These are phyloP conservation scores for Calliopsis andreniformis DNA, from an alignment of 1,140 invertebrate species.

Conservation along the genomic window DNA sequence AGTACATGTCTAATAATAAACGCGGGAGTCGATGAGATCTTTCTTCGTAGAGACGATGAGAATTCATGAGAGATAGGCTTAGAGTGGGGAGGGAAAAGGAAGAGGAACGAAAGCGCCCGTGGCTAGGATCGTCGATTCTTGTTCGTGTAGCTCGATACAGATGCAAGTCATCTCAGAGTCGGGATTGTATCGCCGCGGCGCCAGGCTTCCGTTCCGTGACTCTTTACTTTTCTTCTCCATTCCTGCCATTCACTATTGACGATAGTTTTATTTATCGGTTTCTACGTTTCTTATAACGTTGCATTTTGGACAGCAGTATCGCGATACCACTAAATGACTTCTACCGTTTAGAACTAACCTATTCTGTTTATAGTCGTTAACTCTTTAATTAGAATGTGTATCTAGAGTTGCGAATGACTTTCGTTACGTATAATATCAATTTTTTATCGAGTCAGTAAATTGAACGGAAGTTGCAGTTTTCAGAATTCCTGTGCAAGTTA, in stretches of 20 bases:
- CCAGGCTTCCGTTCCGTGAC: slow-evolving; percentile 78
- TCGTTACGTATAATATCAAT: slow-evolving; percentile 1
- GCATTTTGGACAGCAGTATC: too few species aligned
- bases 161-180: slow-evolving; percentile 78
- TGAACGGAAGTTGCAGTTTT: neutral
- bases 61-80: slow-evolving; percentile 44
- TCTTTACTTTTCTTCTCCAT: slow-evolving; percentile 47
- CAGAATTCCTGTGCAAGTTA: slow-evolving; percentile 19
- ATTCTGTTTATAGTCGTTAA: neutral
- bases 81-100: slow-evolving; percentile 16
- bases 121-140: slow-evolving; percentile 75
- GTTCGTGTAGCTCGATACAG: slow-evolving; percentile 71
- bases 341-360: slow-evolving; percentile 16
- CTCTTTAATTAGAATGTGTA: neutral
- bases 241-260: slow-evolving; percentile 16
- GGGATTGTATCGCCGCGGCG: slow-evolving; percentile 79
- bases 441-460: slow-evolving; percentile 25
- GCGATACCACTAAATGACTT: too few species aligned
- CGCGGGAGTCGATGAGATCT: slow-evolving; percentile 31
- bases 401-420: neutral
- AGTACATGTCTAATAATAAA: slow-evolving; percentile 30
- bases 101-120: slow-evolving; percentile 58
- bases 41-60: slow-evolving; percentile 49
- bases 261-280: slow-evolving; percentile 3
- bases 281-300: slow-evolving; percentile 26